Evolutionary conservation across 2,888 invertebrate species (phyloP), one percentile per base, ranked within the genome.

Genomic region (Salticus scenicus): DNA sequence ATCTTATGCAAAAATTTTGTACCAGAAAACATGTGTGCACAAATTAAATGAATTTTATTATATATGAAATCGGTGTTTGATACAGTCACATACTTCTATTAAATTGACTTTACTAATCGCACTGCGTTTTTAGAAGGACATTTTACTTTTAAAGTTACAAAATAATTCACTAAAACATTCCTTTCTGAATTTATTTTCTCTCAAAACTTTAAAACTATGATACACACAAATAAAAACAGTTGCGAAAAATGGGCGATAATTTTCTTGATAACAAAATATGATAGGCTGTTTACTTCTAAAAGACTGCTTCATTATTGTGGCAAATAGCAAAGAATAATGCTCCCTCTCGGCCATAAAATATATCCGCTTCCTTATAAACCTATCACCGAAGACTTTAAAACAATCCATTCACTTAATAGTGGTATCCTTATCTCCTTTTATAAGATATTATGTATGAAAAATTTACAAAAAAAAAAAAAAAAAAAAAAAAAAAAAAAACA

Each of bases 371-470:
- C 24, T 17, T 57, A 57, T 57, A 57, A 57, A 57, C 57, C 57
- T 57, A 57, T 57, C 57, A 57, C 24, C 17, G 24, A 57, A 24
- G 24, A 20, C 24, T 17, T 57, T 57, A 57, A n/a, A 57, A 57
- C 57, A 57, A 57, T 57, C 24, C 12, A 57, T 57, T 57, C 57
- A 5, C 57, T 57, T 57, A 57, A 57, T 57, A 24, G 4, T 5
- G 24, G n/a, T 24, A 20, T 57, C 24, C 57, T 57, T 57, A 57
- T 57, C 57, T n/a, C 24, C 24, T 57, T 57, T 57, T 57, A 20
- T 57, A 57, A 57, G 57, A 57, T 24, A 57, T 57, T 57, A 57
- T 24, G 57, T 57, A 57, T 57, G 24, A 57, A 57, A 57, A 24
- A 24, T 24, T 4, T 17, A 5, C 1, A 5, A 57, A 57, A 57